Evolutionary conservation across 1,140 invertebrate species (phyloP), one percentile per base, ranked within the genome.

Genomic region (Trachymyrmex septentrionalis): DNA sequence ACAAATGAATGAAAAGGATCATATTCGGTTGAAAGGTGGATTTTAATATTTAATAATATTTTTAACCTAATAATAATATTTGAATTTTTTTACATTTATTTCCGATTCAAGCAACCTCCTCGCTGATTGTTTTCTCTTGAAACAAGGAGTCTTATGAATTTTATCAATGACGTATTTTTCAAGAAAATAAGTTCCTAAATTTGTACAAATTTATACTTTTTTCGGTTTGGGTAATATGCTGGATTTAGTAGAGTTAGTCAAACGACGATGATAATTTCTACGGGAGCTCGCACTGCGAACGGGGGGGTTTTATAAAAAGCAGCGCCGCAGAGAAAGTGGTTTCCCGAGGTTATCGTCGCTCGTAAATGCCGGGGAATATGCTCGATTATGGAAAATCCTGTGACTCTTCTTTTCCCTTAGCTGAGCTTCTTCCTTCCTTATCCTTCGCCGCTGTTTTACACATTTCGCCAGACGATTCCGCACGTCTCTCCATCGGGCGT

Each of bases 401-500:
- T 71, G 71, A 86, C 69, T 85, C 80, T 81, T 90, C 71, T 75
- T 82, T 50, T 75, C 50, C 38, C 27, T 44, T 63, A 2, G n/a
- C 66, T 34, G 59, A 55, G 57, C 44, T 75, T 24, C 55, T 63
- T 38, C 44, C 16, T 21, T 16, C 6, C 27, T 6, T 30, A 44
- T 16, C 16, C 19, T 27, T 7, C 34, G 55, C 27, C 24, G 19
- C 73, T 69, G 30, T 72, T 30, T 48, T 61, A 86, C 59, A 72
- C 67, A 10, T 59, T 30, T 21, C 30, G 19, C 34, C 38, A 87
- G 71, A 90, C 38, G 38, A 50, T 50, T 50, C 0, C 48, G 48
- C 76, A n/a, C 55, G 61, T 38, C n/a, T 66, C 69, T 67, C 69
- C 44, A 66, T 86, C 86, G 89, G 91, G 92, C 92, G 91, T 92